Conservation (phyloP, 2,888 invertebrate species). For the Pollenia labialis region DNA sequence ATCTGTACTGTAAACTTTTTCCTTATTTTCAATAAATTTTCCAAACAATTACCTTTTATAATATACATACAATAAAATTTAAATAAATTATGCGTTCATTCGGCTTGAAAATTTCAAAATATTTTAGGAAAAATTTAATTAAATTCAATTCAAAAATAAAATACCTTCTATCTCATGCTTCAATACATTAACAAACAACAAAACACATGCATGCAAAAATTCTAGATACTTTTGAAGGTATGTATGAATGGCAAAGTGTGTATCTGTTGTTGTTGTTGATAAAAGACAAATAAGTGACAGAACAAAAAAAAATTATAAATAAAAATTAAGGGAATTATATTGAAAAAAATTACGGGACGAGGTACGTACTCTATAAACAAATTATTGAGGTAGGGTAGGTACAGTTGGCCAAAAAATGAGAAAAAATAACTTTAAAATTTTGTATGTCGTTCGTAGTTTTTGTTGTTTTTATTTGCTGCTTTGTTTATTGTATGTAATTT, state of each 20-base stretch:
- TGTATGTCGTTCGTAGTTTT: constrained; percentile 12
- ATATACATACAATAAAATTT: no score
- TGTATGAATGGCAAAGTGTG: no score
- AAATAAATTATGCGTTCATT: no score
- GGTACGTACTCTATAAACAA: constrained; percentile 55
- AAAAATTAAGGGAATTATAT: constrained; percentile 47
- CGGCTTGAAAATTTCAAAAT: no score
- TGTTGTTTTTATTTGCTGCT: constrained; percentile 18
- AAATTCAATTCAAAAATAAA: constrained; percentile 1
- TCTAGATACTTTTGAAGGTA: background rate
- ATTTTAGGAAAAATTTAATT: background rate
- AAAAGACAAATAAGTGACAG: background rate
- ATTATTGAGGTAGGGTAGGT: constrained; percentile 70
- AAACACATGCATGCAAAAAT: constrained; percentile 29
- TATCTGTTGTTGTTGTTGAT: background rate
- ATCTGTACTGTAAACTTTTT: no score
- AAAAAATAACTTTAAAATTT: constrained; percentile 16
- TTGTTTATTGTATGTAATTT: constrained; percentile 50
- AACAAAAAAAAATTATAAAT: constrained; percentile 9
- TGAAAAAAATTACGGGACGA: constrained; percentile 1
- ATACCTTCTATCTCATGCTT: background rate
- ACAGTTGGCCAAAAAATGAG: constrained; percentile 60
- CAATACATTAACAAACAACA: constrained; percentile 11
- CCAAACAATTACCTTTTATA: no score
- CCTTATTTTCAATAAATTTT: no score